Base-by-base conservation (phyloP, 2,113 vertebrate genomes). In the Orientallactaga bullata region DNA sequence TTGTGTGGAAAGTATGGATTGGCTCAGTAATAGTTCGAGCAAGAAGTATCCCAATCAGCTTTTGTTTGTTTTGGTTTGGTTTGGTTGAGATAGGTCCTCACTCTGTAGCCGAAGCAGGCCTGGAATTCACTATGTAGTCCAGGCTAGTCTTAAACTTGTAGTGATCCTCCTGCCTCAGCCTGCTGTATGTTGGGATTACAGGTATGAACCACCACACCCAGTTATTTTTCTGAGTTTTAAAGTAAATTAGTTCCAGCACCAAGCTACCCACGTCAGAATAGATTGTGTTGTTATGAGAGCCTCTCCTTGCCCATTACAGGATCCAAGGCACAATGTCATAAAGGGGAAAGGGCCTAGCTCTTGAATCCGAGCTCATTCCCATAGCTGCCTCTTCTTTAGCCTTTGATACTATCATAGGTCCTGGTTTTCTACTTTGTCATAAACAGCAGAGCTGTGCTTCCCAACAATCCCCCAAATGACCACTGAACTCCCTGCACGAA, bases 221-320 rank as follows among this genome's bases (percentile, higher is more conserved):
- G 66, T 55, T 82, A 4, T 11, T 74, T 88, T 68, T 92, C 18
- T n/a, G 55, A 65, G 73, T 63, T 95, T 71, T 87, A 71, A 93
- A 55, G 86, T 66, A 85, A 94, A 93, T 83, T 77, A 94, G 91
- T 55, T 93, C 39, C 51, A 83, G 26, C 42, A 93, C 66, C 35
- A 55, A 89, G 28, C 24, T 85, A 35, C 16, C 16, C 28, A 65
- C 4, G 42, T 65, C 55, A 88, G 37, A 2, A 16, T 74, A 55
- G 4, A 8, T 26, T 55, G 37, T 65, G n/a, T 69, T 37, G 63
- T 42, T 78, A 84, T 51, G 68, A 63, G 23, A 74, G 28, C 47
- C 61, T 71, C 26, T 86, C 17, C 28, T 76, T 63, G 24, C 32
- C 7, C 21, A 32, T 65, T 68, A n/a, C 23, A 88, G 51, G 80